A percentile compares a stretch with the other conserved stretches of the same genome.
Conservation (phyloP, 2,888 invertebrate genomes). For the Blastobasis lacticolella region DNA sequence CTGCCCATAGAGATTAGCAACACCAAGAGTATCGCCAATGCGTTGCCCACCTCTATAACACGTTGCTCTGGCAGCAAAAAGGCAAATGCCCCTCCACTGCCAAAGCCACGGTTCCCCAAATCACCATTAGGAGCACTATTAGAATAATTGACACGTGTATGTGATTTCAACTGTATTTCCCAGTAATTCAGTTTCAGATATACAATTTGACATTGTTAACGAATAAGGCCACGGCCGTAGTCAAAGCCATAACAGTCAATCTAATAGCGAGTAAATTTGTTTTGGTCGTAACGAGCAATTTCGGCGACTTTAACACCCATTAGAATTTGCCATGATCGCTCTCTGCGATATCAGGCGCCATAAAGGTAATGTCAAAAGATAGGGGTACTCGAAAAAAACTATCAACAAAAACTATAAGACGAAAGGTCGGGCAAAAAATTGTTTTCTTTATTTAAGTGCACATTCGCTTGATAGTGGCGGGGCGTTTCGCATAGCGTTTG, state of each 20-base stretch:
- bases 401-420: constrained; percentile 62
- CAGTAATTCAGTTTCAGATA: too few species aligned
- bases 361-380: constrained; percentile 65
- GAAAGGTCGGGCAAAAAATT: constrained; percentile 58
- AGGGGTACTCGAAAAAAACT: constrained; percentile 58
- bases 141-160: too few species aligned
- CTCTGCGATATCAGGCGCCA: constrained; percentile 53
- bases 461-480: constrained; percentile 40
- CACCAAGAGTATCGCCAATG: too few species aligned
- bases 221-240: constrained; percentile 23
- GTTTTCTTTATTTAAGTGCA: constrained; percentile 36
- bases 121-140: too few species aligned
- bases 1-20: too few species aligned
- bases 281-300: constrained; percentile 44
- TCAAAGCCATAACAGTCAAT: constrained; percentile 31
- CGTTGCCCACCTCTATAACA: too few species aligned
- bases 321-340: constrained; percentile 63
- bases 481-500: constrained; percentile 32
- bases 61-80: too few species aligned
- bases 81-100: too few species aligned
- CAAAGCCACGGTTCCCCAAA: too few species aligned
- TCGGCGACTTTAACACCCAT: constrained; percentile 53
- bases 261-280: constrained; percentile 48
- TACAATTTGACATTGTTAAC: too few species aligned
- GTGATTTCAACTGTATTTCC: too few species aligned